phyloP scores from a whole-genome alignment of 2,888 invertebrate species.

The Troides oblongomaculatus region DNA sequence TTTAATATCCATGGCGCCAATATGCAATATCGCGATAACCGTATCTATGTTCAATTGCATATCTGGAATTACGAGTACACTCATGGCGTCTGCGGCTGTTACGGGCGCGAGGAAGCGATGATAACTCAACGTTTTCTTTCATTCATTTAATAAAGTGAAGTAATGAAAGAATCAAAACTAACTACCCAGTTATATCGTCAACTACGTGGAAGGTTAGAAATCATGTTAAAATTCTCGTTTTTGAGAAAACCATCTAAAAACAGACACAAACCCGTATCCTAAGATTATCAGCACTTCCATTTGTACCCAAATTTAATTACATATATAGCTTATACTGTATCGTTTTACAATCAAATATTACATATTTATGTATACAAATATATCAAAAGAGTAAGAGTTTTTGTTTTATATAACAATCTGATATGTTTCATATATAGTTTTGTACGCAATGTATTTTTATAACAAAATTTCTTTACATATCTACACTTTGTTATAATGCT shows the following conservation, averaged over 20 bases:
- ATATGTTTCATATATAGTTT: background rate
- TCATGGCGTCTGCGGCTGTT: slow-evolving; percentile 15
- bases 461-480: background rate
- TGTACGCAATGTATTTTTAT: background rate
- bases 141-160: background rate
- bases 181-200: background rate
- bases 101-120: slow-evolving; percentile 20
- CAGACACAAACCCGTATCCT: no score
- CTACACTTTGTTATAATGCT: background rate
- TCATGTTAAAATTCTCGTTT: background rate
- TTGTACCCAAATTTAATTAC: no score
- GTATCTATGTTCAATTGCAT: slow-evolving; percentile 35
- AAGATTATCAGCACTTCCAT: no score
- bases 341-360: no score
- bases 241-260: no score
- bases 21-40: slow-evolving; percentile 39
- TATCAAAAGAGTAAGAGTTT: no score
- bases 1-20: slow-evolving; percentile 47
- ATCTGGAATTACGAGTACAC: slow-evolving; percentile 32
- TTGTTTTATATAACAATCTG: no score
- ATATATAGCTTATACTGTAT: no score
- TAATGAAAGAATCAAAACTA: no score
- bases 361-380: no score
- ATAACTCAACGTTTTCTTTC: slow-evolving; percentile 15
- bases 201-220: background rate